Conservation (phyloP, 1,140 invertebrate species). For the Leptoteleia sp. region DNA sequence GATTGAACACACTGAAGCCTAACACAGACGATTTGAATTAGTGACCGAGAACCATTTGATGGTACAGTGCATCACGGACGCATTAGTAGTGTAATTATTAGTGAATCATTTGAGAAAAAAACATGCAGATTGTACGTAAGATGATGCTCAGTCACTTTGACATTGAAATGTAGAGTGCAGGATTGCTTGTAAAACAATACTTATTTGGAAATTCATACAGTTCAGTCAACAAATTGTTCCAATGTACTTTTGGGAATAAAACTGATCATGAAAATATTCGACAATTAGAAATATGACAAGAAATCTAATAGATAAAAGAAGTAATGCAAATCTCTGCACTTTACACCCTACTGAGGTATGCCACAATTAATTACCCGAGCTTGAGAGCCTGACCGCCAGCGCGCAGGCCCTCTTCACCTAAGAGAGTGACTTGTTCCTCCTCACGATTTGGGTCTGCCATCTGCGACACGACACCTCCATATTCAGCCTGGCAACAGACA, state of each 20-base stretch:
- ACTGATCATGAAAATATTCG: too few species aligned
- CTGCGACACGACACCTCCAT: conserved; percentile 86
- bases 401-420: conserved; percentile 95
- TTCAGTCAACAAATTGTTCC: too few species aligned
- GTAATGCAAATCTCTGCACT: conserved; percentile 67
- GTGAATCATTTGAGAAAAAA: conserved; percentile 64
- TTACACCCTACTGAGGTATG: conserved; percentile 72
- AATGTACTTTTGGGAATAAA: too few species aligned
- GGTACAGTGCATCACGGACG: conserved; percentile 65
- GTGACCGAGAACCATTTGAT: conserved; percentile 70
- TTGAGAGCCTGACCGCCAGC: conserved; percentile 96
- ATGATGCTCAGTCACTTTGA: conserved; percentile 72
- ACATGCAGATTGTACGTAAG: conserved; percentile 69
- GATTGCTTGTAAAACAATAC: too few species aligned
- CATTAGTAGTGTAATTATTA: conserved; percentile 58
- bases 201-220: too few species aligned
- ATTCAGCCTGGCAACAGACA: conserved; percentile 85
- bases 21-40: conserved; percentile 62
- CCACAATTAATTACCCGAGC: conserved; percentile 89
- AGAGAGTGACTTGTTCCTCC: conserved; percentile 95
- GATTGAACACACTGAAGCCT: conserved; percentile 65
- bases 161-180: conserved; percentile 72
- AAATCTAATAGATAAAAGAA: too few species aligned
- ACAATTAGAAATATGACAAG: too few species aligned
- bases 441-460: conserved; percentile 95